Conservation (phyloP, 1,140 invertebrate species). For the Aradophagus sp. region DNA sequence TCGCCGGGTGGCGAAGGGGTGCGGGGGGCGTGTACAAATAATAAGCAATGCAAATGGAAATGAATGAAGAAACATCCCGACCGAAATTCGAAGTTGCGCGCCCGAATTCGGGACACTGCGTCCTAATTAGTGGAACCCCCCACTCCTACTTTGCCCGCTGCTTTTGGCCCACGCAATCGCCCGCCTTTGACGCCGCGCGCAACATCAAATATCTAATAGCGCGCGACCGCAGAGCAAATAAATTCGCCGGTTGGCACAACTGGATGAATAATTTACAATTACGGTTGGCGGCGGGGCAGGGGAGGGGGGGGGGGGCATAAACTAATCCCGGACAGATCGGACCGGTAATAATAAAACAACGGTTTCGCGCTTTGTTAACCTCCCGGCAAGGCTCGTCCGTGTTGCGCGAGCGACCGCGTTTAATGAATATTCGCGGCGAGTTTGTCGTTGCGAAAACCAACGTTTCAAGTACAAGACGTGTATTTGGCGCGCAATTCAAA, state of each 20-base stretch:
- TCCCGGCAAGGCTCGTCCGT: not conserved
- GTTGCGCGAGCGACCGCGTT: slow-evolving; percentile 11
- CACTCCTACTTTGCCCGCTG: too few relatives aligned
- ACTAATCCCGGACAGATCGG: slow-evolving; percentile 24
- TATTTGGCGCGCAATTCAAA: too few relatives aligned
- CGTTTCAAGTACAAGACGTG: too few relatives aligned
- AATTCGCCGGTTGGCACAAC: slow-evolving; percentile 22
- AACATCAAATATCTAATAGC: slow-evolving; percentile 33
- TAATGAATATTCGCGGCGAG: slow-evolving; percentile 18
- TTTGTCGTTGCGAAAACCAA: slow-evolving; percentile 9
- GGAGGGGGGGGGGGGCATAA: slow-evolving; percentile 29
- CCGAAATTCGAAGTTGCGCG: slow-evolving; percentile 17
- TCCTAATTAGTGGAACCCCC: too few relatives aligned
- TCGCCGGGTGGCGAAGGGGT: not conserved
- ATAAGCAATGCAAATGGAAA: slow-evolving; percentile 36
- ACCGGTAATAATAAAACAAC: slow-evolving; percentile 36
- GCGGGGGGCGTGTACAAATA: slow-evolving; percentile 21
- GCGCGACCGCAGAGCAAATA: slow-evolving; percentile 33
- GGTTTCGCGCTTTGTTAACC: slow-evolving; percentile 32
- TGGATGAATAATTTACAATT: slow-evolving; percentile 39
- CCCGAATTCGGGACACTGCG: slow-evolving; percentile 7
- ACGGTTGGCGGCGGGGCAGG: too few relatives aligned
- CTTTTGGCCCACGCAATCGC: not conserved
- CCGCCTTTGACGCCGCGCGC: slow-evolving; percentile 17
- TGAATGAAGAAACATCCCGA: slow-evolving; percentile 28